A percentile compares a stretch with the other conserved stretches of the same genome.
Conservation (phyloP, 2,888 invertebrate species). For the Apotomis betuletana region DNA sequence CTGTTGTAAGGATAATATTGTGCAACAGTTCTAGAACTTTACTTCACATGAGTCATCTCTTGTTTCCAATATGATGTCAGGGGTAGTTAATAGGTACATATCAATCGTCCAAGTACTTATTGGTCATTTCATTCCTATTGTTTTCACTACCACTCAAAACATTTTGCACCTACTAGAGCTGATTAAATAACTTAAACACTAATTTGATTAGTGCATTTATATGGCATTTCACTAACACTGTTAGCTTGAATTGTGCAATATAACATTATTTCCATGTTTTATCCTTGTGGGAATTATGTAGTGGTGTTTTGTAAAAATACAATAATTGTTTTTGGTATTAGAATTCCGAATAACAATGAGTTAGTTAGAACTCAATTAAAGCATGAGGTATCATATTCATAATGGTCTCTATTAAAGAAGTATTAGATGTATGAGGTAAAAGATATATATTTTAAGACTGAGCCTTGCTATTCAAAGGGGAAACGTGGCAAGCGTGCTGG, state of each 20-base stretch:
- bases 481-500: no score
- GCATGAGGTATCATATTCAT: no score
- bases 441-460: no score
- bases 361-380: no score
- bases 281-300: no score
- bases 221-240: conserved; percentile 9
- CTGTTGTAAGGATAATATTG: conserved; percentile 16
- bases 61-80: background rate
- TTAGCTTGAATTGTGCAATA: background rate
- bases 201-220: conserved; percentile 17
- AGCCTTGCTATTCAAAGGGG: no score
- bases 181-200: background rate
- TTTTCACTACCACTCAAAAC: background rate
- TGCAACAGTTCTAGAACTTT: conserved; percentile 11
- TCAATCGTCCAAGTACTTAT: background rate
- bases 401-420: no score
- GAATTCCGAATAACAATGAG: no score
- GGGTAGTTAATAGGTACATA: background rate
- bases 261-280: background rate
- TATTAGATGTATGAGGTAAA: no score
- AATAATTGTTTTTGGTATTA: no score
- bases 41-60: conserved; percentile 2
- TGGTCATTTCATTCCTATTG: no score
- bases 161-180: background rate
- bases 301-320: no score